Evolutionary conservation across 2,888 invertebrate genomes (phyloP).

Genomic region (Margaritifera margaritifera): DNA sequence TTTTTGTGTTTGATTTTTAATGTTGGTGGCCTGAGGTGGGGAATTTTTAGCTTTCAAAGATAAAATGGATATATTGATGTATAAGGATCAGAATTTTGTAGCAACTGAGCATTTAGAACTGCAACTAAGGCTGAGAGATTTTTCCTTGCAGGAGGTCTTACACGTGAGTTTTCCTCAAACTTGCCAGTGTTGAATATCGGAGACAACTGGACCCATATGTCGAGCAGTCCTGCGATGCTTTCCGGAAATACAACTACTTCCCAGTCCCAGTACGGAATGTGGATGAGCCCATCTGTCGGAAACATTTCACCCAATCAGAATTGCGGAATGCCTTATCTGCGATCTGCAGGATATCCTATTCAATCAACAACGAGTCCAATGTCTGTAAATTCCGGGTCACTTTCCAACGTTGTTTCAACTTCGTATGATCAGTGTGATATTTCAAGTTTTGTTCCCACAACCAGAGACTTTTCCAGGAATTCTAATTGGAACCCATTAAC

Average conservation of each 20-base stretch:
- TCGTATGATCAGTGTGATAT: conserved; percentile 57
- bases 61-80: too few relatives aligned
- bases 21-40: too few relatives aligned
- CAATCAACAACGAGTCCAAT: conserved; percentile 48
- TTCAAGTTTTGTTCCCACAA: conserved; percentile 41
- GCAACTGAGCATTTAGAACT: too few relatives aligned
- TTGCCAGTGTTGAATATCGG: conserved; percentile 60
- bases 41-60: too few relatives aligned
- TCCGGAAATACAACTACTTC: conserved; percentile 44
- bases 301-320: conserved; percentile 65
- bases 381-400: conserved; percentile 36
- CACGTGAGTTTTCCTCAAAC: conserved; percentile 58
- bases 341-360: conserved; percentile 56
- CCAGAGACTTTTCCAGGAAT: conserved; percentile 47
- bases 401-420: conserved; percentile 39
- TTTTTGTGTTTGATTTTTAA: too few relatives aligned
- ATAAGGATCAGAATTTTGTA: too few relatives aligned
- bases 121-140: too few relatives aligned
- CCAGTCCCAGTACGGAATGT: conserved; percentile 61
- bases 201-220: conserved; percentile 65
- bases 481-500: conserved; percentile 62
- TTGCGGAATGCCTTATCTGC: conserved; percentile 65
- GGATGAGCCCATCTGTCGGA: conserved; percentile 59
- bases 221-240: conserved; percentile 48
- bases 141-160: conserved; percentile 48